Evolutionary conservation across 2,113 vertebrate genomes (phyloP).

Genomic region (Hyla sarda): DNA sequence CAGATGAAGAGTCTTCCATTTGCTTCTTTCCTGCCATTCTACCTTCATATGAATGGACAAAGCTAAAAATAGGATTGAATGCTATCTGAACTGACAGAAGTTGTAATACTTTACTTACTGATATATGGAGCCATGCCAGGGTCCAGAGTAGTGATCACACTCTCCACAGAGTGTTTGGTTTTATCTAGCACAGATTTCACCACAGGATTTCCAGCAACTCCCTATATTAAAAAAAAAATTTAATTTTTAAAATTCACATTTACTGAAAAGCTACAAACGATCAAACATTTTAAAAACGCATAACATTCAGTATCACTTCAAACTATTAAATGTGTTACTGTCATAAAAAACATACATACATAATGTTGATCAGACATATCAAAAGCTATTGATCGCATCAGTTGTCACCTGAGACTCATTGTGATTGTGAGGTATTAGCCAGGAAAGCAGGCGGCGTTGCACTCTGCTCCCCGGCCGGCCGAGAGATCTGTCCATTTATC

Average conservation of each 20-base stretch:
- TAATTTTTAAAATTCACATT: not conserved
- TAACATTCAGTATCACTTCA: too few relatives aligned
- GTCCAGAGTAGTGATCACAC: conserved; percentile 96
- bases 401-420: too few relatives aligned
- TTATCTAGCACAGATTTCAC: conserved; percentile 94
- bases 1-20: not conserved
- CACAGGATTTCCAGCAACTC: conserved; percentile 90
- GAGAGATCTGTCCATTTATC: too few relatives aligned
- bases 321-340: too few relatives aligned
- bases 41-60: not conserved
- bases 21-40: not conserved
- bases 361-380: too few relatives aligned
- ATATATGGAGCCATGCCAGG: conserved; percentile 98
- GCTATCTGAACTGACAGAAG: not conserved
- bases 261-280: not conserved
- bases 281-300: too few relatives aligned
- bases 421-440: too few relatives aligned
- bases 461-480: too few relatives aligned
- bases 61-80: not conserved
- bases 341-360: too few relatives aligned
- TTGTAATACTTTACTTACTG: conserved; percentile 76
- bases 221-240: conserved; percentile 69
- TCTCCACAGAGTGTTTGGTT: conserved; percentile 95
- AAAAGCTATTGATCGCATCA: too few relatives aligned
- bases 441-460: too few relatives aligned